phyloP scores from a whole-genome alignment of 2,797 vertebrate genomes.

The Falco novaeseelandiae region DNA sequence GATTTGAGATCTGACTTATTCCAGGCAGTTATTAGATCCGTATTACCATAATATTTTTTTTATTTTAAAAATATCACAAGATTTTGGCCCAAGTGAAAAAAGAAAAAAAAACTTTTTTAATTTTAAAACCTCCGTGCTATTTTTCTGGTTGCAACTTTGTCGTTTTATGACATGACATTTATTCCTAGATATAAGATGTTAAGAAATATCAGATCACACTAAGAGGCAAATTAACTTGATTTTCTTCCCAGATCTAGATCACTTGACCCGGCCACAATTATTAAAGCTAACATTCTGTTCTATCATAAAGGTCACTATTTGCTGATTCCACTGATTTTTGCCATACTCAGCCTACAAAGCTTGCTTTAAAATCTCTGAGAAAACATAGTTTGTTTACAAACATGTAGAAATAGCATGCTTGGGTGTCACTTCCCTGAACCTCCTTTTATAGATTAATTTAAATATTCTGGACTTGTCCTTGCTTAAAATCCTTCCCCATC shows the following conservation, averaged over 20 bases:
- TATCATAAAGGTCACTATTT: background rate
- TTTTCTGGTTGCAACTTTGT: background rate
- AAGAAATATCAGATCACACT: background rate
- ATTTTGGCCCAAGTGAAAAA: background rate
- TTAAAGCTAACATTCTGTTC: background rate
- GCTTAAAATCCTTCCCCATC: background rate
- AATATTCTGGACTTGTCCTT: background rate
- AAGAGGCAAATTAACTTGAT: background rate
- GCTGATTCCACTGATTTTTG: background rate
- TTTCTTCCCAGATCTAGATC: background rate
- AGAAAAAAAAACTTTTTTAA: background rate
- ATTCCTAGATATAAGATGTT: background rate
- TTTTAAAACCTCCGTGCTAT: background rate
- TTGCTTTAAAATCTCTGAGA: background rate
- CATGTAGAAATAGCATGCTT: background rate
- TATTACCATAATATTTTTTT: background rate
- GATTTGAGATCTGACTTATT: background rate
- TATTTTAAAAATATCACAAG: background rate
- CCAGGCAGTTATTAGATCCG: background rate
- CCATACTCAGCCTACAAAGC: background rate
- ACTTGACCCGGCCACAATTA: background rate
- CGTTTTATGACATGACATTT: background rate
- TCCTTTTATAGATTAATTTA: background rate
- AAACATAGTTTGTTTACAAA: background rate
- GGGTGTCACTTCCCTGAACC: background rate